Evolutionary conservation across 1,140 invertebrate genomes (phyloP), one percentile per base, ranked within the genome.

Genomic region (Samia ricini): DNA sequence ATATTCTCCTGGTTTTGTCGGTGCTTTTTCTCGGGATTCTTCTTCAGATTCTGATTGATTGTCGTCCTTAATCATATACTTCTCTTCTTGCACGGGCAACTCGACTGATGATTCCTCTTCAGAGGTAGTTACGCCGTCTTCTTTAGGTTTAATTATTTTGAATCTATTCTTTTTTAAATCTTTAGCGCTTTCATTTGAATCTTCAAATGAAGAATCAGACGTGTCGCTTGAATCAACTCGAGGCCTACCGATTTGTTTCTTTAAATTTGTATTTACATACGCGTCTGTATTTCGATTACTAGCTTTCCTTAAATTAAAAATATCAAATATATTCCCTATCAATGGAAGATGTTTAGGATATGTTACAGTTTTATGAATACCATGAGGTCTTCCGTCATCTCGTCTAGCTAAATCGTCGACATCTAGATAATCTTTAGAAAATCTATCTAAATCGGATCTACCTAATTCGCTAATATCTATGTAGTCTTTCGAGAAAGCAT

Each of bases 351-450:
- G 2, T 42, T 1, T 42, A 42, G 33, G 33, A 42, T 42, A 12
- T 12, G n/a, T 15, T 42, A 42, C 33, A 42, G 26, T 8, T 26
- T 8, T 12, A 15, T 1, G 4, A 42, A 42, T 1, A 4, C 4
- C 15, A 26, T 26, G 26, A 26, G 26, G 4, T 42, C 22, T n/a
- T 49, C 20, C 6, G 21, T 55, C 20, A 23, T 23, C 22, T 21
- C 24, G 15, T 23, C 52, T 22, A 24, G 22, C 21, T 15, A 55
- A 55, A 24, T 57, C 56, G 1, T 8, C 26, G 2, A 57, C 24
- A 18, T 57, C 56, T 20, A 57, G 26, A 57, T 57, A 57, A 36
- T 57, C 56, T 8, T 20, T 19, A 20, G 56, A 57, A 42, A 57
- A 36, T 7, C 33, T 10, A 4, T 57, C 33, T 18, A 36, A 10